Evolutionary conservation across 2,888 invertebrate species (phyloP).

Genomic region (Heliconius erato): DNA sequence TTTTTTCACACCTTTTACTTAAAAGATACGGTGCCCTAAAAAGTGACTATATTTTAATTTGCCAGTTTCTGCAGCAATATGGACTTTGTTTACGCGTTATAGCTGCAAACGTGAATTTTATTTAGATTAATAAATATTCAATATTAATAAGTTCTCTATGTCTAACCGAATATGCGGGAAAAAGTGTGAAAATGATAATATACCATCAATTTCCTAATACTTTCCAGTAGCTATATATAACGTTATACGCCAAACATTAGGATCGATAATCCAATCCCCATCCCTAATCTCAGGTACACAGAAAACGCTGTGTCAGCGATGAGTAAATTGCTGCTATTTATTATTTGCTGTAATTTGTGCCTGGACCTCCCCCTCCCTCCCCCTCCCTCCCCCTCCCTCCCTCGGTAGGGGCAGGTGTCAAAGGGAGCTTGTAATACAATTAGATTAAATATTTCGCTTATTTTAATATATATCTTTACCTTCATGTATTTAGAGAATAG

Average conservation of each 20-base stretch:
- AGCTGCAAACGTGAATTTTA: too few relatives aligned
- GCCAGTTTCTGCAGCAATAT: too few relatives aligned
- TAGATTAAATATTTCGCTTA: background rate
- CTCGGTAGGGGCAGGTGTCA: conserved; percentile 23
- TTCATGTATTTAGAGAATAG: too few relatives aligned
- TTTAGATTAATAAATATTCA: too few relatives aligned
- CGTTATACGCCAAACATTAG: background rate
- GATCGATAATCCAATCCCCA: conserved; percentile 48
- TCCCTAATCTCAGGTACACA: conserved; percentile 58
- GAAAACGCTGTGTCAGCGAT: conserved; percentile 50
- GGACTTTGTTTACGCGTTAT: too few relatives aligned
- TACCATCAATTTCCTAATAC: background rate
- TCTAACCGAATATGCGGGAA: background rate
- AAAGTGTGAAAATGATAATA: background rate
- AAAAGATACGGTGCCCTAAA: too few relatives aligned
- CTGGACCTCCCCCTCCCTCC: background rate
- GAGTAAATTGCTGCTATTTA: conserved; percentile 68
- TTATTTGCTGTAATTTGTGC: conserved; percentile 62
- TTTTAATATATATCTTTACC: too few relatives aligned
- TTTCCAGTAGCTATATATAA: background rate
- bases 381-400: background rate
- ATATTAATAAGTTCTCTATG: background rate
- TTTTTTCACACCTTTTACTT: too few relatives aligned
- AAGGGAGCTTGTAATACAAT: background rate
- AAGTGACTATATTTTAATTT: too few relatives aligned